Evolutionary conservation across 2,888 invertebrate genomes (phyloP).

Genomic region (Eledone cirrhosa): DNA sequence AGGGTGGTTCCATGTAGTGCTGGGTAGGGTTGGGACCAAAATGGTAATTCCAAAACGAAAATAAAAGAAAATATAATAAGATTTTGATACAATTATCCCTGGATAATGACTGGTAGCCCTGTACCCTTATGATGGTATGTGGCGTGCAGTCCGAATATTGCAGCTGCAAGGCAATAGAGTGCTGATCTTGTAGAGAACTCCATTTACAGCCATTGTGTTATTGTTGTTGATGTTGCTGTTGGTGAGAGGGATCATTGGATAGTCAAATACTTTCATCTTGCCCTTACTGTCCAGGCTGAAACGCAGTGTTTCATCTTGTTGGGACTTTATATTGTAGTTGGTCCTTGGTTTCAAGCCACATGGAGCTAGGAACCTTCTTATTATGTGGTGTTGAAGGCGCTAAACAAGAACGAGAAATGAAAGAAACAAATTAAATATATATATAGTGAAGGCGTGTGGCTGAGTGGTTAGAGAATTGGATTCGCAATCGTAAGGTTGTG

Average conservation of each 20-base stretch:
- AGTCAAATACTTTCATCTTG: constrained; percentile 35
- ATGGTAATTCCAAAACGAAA: too few relatives aligned
- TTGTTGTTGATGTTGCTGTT: constrained; percentile 33
- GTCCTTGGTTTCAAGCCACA: constrained; percentile 40
- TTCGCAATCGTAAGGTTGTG: too few relatives aligned
- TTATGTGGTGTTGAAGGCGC: constrained; percentile 68
- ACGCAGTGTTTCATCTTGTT: constrained; percentile 42
- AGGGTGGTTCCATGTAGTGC: too few relatives aligned
- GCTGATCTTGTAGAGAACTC: constrained; percentile 50
- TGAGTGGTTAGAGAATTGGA: neutral
- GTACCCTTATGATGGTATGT: neutral
- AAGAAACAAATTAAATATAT: neutral
- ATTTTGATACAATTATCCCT: too few relatives aligned
- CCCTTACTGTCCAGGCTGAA: constrained; percentile 39
- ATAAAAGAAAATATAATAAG: too few relatives aligned
- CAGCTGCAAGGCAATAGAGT: constrained; percentile 44
- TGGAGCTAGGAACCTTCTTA: constrained; percentile 45
- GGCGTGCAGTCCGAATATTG: constrained; percentile 6
- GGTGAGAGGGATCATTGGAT: neutral
- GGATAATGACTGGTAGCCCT: too few relatives aligned
- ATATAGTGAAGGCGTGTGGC: neutral
- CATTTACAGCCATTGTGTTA: constrained; percentile 47
- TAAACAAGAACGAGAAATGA: constrained; percentile 41
- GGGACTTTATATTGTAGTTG: constrained; percentile 40
- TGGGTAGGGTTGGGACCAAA: too few relatives aligned